Evolutionary conservation across 2,113 vertebrate genomes (phyloP).

Genomic region (Sakesphorus luctuosus): DNA sequence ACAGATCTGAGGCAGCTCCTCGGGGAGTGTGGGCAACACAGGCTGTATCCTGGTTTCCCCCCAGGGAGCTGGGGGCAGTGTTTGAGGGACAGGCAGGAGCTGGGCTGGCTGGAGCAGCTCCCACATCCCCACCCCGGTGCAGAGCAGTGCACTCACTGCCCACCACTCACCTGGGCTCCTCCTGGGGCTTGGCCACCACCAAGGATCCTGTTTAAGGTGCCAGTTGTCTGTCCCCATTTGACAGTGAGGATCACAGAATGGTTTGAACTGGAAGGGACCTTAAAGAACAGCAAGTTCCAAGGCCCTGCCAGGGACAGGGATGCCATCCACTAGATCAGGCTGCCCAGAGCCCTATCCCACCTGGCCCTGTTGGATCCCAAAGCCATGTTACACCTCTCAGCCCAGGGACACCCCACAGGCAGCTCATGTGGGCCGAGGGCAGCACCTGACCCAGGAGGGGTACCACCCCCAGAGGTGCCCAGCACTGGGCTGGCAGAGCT

Average conservation of each 20-base stretch:
- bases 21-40: background rate
- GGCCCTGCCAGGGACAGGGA: background rate
- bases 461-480: background rate
- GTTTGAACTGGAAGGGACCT: background rate
- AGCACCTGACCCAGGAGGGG: background rate
- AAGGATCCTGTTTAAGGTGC: background rate
- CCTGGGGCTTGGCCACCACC: background rate
- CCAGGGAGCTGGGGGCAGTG: background rate
- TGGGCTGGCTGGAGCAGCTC: background rate
- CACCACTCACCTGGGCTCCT: rapidly evolving
- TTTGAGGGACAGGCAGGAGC: background rate
- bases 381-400: rapidly evolving
- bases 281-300: background rate
- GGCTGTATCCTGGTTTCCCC: background rate
- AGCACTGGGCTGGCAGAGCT: background rate
- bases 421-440: rapidly evolving
- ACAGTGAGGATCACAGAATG: background rate
- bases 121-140: rapidly evolving
- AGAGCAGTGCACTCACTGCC: rapidly evolving
- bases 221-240: background rate
- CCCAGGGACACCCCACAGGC: too few species aligned
- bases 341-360: background rate
- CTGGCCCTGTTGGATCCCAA: background rate
- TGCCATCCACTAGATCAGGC: background rate
- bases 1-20: slow-evolving; percentile 6